A percentile compares a stretch with the other conserved stretches of the same genome.
phyloP scores from a whole-genome alignment of 2,797 vertebrate genomes.

The Dryobates pubescens region DNA sequence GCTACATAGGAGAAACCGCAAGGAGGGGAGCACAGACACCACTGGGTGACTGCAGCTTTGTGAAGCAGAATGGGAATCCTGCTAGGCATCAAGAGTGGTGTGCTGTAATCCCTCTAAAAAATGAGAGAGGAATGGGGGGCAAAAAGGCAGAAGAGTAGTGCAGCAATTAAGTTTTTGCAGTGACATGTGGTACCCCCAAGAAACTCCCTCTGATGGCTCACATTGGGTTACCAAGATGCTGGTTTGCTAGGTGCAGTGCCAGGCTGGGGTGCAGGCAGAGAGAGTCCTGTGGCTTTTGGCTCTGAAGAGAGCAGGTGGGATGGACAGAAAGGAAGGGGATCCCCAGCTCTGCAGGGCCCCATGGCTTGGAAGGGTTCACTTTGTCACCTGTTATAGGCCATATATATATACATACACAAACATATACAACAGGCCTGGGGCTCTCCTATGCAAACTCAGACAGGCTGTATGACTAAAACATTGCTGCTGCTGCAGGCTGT shows the following conservation, averaged over 20 bases:
- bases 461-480: background rate
- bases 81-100: background rate
- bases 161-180: background rate
- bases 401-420: too few species aligned
- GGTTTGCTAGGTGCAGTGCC: background rate
- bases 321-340: background rate
- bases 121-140: too few species aligned
- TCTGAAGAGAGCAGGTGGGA: background rate
- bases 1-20: background rate
- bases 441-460: background rate
- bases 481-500: accelerated
- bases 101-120: background rate
- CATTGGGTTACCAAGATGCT: accelerated
- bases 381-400: background rate
- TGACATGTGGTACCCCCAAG: background rate
- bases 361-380: too few species aligned
- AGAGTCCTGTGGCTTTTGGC: accelerated
- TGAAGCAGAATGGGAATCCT: background rate
- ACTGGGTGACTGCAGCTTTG: background rate
- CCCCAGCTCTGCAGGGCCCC: background rate
- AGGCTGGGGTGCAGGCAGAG: background rate
- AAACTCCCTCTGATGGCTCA: accelerated
- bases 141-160: background rate
- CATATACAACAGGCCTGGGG: accelerated
- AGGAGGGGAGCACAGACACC: background rate